These are phyloP conservation scores for Colostygia pectinataria DNA, from an alignment of 2,888 invertebrate species.

Conservation along the genomic window DNA sequence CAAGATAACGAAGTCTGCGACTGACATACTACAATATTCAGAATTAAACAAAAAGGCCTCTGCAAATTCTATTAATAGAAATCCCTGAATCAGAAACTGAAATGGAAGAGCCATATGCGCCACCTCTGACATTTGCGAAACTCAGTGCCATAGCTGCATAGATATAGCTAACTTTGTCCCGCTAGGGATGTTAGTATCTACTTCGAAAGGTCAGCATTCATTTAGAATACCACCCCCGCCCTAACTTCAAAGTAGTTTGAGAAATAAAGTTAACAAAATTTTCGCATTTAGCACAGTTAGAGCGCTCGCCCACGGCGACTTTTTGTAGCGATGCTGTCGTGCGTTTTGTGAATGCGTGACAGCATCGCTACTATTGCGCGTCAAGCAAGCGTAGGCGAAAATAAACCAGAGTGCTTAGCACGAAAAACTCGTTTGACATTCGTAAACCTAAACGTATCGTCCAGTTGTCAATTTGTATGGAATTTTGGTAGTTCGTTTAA, in stretches of 20 bases:
- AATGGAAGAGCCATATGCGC: constrained; percentile 8
- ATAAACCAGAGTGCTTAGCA: no score
- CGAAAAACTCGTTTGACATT: no score
- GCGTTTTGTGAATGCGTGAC: no score
- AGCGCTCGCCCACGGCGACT: no score
- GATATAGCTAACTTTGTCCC: constrained; percentile 7
- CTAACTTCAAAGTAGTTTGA: neutral
- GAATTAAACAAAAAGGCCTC: constrained; percentile 1
- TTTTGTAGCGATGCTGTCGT: no score
- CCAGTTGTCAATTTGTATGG: no score
- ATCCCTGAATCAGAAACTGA: constrained; percentile 18
- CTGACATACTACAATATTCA: neutral
- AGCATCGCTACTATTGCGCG: no score
- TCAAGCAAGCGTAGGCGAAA: no score
- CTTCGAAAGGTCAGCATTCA: constrained; percentile 17
- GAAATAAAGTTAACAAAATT: no score
- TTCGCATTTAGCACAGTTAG: no score
- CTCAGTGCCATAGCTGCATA: constrained; percentile 2
- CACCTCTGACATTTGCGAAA: constrained; percentile 31
- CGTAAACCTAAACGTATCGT: no score
- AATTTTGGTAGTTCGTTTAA: no score
- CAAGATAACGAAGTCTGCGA: neutral
- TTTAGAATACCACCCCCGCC: constrained; percentile 16
- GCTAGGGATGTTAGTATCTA: constrained; percentile 11
- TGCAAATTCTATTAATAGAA: constrained; percentile 6